Base-by-base conservation (phyloP, 1,140 invertebrate species). In the Portunus trituberculatus region DNA sequence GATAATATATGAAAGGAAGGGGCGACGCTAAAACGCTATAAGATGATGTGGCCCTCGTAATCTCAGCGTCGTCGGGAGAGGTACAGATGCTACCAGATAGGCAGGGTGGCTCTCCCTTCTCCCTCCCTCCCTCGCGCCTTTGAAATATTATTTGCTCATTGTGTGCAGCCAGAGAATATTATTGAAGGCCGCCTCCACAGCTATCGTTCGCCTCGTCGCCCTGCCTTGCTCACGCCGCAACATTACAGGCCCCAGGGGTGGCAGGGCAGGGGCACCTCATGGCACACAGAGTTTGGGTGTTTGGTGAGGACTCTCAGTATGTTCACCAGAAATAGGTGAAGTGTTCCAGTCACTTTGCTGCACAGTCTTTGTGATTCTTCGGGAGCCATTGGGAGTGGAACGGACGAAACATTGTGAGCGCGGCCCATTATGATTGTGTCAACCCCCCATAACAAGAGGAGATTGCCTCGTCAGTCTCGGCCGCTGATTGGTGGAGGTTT, bases 391-490 rank as follows among this genome's bases (percentile, higher is more conserved):
- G 76, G 94, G 76, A 67, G 82, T 89, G 91, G 52, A 95, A 95
- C 84, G 91, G 4, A 88, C 94, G 91, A 92, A 95, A 92, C 83
- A 95, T 92, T 95, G 89, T 88, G 94, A 82, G 20, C 48, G 76
- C 84, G 91, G 46, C 91, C 94, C 94, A 95, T 95, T 95, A 95
- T 95, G 94, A 95, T 95, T 92, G 94, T 95, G 94, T 95, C 94
- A 95, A 95, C 94, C 94, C 94, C 94, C 94, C 94, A 95, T 95
- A 95, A 95, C 94, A 95, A 95, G 94, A 95, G 94, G 94, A 95
- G 94, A 95, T 95, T 95, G 94, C 94, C 91, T 95, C 52, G 94
- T 95, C 83, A 92, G 94, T 95, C 91, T 88, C 31, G 83, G 83
- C 32, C 94, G 94, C 52, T 95, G 94, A 95, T 95, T 95, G 94